Base-by-base conservation (phyloP, 2,113 vertebrate genomes). In the Centropus bengalensis region DNA sequence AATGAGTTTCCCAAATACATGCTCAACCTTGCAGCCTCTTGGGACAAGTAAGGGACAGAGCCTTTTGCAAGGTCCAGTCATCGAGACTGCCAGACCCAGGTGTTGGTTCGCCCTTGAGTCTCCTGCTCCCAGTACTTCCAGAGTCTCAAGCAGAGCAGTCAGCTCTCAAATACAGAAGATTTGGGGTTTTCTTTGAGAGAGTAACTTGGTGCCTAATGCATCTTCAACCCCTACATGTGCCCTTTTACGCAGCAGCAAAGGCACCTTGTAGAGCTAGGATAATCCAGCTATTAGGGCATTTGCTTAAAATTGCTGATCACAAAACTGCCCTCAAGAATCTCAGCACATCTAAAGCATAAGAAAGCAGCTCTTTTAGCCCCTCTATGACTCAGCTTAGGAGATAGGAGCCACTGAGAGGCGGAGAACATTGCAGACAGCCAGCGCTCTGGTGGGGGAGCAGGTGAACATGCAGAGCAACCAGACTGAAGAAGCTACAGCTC, bases 331-430 rank as follows among this genome's bases (percentile, higher is more conserved):
- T 83, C 2, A 2, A 79, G 30, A 47, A 69, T 20, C 44, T 88
- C 36, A 38, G 32, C 20, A 7, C 22, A 76, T 12, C 66, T 47
- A 33, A 40, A 77, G 27, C 4, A 21, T 12, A 68, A 45, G 13
- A 38, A 44, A 67, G 47, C 14, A 83, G 47, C 9, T 75, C 32
- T 26, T 60, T 36, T 18, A 75, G 64, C 12, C 38, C 32, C 32
- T 45, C 68, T 82, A 3, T 51, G 32, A 15, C 58, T 73, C 62
- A 4, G 0, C 54, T 71, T 59, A 59, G 47, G 69, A 85, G 70
- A 27, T 0, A 38, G 36, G 21, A 88, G 49, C 40, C 71, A 33
- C 26, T 0, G 3, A 47, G 44, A 82, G 12, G 60, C 59, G 0
- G 4, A 59, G 59, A 33, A 49, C 44, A 15, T 33, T 5, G 56